Evolutionary conservation across 2,113 vertebrate species (phyloP).

Genomic region (Channa maculata): DNA sequence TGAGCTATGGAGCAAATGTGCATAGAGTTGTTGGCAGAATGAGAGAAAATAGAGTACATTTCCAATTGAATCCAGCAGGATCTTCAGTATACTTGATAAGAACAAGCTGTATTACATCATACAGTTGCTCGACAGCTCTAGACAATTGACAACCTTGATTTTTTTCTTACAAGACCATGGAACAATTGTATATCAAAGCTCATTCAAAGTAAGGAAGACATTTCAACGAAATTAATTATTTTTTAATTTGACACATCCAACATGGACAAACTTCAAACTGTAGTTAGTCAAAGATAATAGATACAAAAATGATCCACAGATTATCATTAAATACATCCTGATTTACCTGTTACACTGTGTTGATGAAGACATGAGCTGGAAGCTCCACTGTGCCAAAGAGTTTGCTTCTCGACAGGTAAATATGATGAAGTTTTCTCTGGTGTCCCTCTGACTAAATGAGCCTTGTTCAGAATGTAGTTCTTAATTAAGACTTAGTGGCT

Average conservation of each 20-base stretch:
- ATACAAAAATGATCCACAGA: background rate
- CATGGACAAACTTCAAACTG: background rate
- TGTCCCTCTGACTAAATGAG: slow-evolving; percentile 55
- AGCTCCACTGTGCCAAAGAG: background rate
- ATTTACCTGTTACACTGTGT: background rate
- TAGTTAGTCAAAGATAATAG: background rate
- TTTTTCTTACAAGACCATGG: slow-evolving; percentile 6
- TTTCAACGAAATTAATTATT: background rate
- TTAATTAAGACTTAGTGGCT: slow-evolving; percentile 64
- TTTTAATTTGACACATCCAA: slow-evolving; percentile 1
- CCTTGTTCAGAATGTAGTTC: slow-evolving; percentile 49
- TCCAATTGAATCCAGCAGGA: too few relatives aligned
- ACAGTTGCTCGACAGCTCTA: background rate
- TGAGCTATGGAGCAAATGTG: too few relatives aligned
- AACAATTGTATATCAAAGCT: background rate
- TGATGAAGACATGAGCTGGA: slow-evolving; percentile 31
- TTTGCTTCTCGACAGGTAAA: slow-evolving; percentile 35
- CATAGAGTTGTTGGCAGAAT: too few relatives aligned
- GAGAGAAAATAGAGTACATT: too few relatives aligned
- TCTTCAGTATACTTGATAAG: too few relatives aligned
- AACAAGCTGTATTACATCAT: too few relatives aligned
- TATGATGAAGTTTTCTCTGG: slow-evolving; percentile 33
- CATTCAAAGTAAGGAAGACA: background rate
- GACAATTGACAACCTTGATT: background rate
- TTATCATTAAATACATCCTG: slow-evolving; percentile 2